These are phyloP conservation scores for Cryptoprocta ferox DNA, from an alignment of 2,797 vertebrate species.

Conservation along the genomic window DNA sequence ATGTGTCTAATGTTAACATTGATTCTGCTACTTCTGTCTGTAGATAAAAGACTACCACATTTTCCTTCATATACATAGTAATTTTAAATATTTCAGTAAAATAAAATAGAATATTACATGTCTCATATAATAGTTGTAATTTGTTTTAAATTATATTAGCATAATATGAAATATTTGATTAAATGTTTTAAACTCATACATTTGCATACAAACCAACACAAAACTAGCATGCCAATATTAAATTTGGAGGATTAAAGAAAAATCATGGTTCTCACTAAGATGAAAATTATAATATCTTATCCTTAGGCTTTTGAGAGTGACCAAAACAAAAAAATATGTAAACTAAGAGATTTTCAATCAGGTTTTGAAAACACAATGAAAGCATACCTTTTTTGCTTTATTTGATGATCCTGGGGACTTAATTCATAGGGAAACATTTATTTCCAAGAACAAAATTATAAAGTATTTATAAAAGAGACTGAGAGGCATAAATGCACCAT, in stretches of 20 bases:
- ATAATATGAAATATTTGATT: background rate
- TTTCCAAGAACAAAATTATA: conserved; percentile 42
- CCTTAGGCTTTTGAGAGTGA: background rate
- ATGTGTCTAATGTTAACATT: background rate
- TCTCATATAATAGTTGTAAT: background rate
- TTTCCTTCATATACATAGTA: background rate
- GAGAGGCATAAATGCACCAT: background rate
- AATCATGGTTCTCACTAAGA: background rate
- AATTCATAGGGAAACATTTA: background rate
- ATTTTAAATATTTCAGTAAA: background rate
- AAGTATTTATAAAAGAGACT: background rate
- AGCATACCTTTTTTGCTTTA: background rate
- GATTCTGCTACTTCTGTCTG: background rate
- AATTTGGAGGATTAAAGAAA: background rate
- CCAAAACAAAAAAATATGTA: background rate
- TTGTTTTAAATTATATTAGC: background rate
- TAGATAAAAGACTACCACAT: background rate
- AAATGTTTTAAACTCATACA: background rate
- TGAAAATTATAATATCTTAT: background rate
- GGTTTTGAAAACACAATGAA: background rate
- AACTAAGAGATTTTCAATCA: background rate
- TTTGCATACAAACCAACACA: background rate
- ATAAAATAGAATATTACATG: background rate
- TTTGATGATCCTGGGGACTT: background rate
- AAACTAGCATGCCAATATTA: background rate